These are phyloP conservation scores for Virgularia gustaviana DNA, from an alignment of 92 coral and sea anemone genomes.

Conservation along the genomic window DNA sequence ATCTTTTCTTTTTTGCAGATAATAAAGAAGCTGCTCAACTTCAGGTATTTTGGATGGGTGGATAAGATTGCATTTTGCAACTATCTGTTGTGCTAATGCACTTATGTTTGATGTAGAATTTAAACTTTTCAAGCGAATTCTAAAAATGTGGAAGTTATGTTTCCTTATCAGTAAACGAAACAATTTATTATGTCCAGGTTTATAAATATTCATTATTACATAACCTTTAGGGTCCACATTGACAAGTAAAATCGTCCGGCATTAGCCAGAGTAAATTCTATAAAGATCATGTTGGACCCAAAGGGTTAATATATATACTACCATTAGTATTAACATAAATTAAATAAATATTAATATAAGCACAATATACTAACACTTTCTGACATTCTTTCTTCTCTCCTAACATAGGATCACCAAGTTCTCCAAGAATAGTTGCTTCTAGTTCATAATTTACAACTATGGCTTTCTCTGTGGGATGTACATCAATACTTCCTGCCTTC, in stretches of 20 bases:
- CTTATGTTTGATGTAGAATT: constrained; percentile 78
- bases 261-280: too few relatives aligned
- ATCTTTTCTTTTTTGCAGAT: constrained; percentile 86
- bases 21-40: constrained; percentile 89
- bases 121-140: constrained; percentile 89
- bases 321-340: background rate
- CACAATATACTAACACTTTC: constrained; percentile 79
- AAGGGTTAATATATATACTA: background rate
- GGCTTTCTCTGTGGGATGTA: constrained; percentile 98
- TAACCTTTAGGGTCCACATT: too few relatives aligned
- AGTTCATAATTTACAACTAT: constrained; percentile 96
- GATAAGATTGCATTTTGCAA: constrained; percentile 92
- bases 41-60: constrained; percentile 95
- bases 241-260: too few relatives aligned
- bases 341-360: too few relatives aligned
- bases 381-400: constrained; percentile 98
- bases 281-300: background rate
- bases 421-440: constrained; percentile 97
- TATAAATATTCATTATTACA: background rate
- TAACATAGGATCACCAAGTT: constrained; percentile 96
- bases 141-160: constrained; percentile 13
- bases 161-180: too few relatives aligned
- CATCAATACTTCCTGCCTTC: constrained; percentile 91
- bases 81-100: constrained; percentile 79
- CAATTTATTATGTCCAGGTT: constrained; percentile 3